Evolutionary conservation across 2,888 invertebrate species (phyloP).

Genomic region (Rutpela maculata): DNA sequence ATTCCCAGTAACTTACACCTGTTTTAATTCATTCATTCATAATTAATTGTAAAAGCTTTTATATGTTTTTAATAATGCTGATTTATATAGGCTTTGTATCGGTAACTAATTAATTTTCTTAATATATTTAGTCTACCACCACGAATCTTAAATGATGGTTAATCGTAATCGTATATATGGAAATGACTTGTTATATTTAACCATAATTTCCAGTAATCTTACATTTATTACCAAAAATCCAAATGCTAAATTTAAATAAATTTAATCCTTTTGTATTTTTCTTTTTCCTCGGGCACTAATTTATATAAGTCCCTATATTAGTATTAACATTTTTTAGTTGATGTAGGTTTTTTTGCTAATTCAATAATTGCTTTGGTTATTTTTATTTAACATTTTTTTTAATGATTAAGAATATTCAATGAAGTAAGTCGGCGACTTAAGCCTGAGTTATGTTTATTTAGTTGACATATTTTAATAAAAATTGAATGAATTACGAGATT

Average conservation of each 20-base stretch:
- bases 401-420: not conserved
- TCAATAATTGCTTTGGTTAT: not conserved
- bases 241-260: slow-evolving; percentile 4
- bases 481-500: not conserved
- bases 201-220: not conserved
- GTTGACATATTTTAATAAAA: not conserved
- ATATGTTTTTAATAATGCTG: not conserved
- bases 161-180: not conserved
- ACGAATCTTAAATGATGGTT: not conserved
- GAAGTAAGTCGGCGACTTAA: not conserved
- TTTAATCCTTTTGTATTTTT: not conserved
- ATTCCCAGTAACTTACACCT: not conserved
- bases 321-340: not conserved
- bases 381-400: not conserved
- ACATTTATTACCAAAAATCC: not conserved
- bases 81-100: not conserved
- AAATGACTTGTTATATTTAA: not conserved
- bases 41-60: not conserved
- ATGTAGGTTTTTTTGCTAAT: not conserved
- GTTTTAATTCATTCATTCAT: not conserved
- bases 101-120: not conserved
- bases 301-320: slow-evolving; percentile 7
- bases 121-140: not conserved
- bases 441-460: not conserved
- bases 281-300: not conserved